Evolutionary conservation across 2,888 invertebrate genomes (phyloP).

Genomic region (Leucania comma): DNA sequence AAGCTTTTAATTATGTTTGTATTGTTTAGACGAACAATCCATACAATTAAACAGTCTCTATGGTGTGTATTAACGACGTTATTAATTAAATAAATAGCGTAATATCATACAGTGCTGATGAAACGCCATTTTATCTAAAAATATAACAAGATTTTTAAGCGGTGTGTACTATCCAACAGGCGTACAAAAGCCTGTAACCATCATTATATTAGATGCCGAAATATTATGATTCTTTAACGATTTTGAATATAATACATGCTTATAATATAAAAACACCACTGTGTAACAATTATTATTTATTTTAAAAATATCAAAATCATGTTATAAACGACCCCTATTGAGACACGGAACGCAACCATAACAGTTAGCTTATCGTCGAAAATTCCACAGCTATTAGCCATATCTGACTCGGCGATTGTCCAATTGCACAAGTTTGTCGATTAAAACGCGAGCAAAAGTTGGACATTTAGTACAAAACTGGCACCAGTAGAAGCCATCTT

Average conservation of each 20-base stretch:
- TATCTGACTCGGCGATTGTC: conserved; percentile 77
- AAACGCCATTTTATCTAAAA: too few relatives aligned
- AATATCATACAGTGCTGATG: background rate
- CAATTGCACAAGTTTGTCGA: too few relatives aligned
- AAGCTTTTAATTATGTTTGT: too few relatives aligned
- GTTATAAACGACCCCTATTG: conserved; percentile 53
- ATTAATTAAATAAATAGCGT: background rate
- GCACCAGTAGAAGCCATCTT: conserved; percentile 70
- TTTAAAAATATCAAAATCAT: too few relatives aligned
- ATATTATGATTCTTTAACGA: too few relatives aligned
- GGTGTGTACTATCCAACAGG: background rate
- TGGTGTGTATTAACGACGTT: background rate
- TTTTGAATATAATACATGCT: too few relatives aligned
- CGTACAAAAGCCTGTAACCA: too few relatives aligned
- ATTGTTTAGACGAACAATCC: conserved; percentile 4
- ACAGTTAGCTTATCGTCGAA: conserved; percentile 73
- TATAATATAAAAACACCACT: conserved; percentile 12
- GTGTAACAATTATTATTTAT: conserved; percentile 34
- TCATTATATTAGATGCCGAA: too few relatives aligned
- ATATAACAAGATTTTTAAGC: background rate
- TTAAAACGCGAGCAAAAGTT: conserved; percentile 82
- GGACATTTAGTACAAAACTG: too few relatives aligned
- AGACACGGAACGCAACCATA: conserved; percentile 58
- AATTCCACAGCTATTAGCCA: conserved; percentile 75
- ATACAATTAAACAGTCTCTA: background rate